Conservation (phyloP, 2,797 vertebrate species). For the Rhabdomys pumilio region DNA sequence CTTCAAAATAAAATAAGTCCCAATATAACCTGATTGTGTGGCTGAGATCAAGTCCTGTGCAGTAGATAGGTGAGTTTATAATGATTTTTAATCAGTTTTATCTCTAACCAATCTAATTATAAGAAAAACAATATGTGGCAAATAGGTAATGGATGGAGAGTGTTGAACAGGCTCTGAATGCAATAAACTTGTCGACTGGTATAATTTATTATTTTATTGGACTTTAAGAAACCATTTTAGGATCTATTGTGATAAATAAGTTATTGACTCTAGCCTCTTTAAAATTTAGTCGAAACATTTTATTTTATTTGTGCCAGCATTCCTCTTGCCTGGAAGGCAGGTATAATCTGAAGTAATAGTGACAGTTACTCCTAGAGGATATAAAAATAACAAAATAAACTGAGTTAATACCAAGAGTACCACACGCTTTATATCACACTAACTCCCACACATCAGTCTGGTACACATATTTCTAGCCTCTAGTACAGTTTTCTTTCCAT, state of each 20-base stretch:
- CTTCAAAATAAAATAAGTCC: constrained; percentile 42
- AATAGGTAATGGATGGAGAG: background rate
- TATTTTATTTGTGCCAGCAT: background rate
- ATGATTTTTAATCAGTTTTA: constrained; percentile 18
- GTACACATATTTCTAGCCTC: background rate
- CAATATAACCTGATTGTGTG: background rate
- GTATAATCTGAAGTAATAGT: constrained; percentile 46
- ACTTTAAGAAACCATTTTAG: constrained; percentile 45
- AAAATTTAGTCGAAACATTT: constrained; percentile 23
- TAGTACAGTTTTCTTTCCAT: background rate
- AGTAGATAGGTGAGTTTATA: background rate
- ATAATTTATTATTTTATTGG: constrained; percentile 48
- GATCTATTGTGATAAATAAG: constrained; percentile 55
- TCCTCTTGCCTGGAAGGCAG: background rate
- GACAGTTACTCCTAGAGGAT: background rate
- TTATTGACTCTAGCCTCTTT: background rate
- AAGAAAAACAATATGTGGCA: background rate
- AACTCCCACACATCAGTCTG: background rate
- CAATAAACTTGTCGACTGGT: constrained; percentile 2
- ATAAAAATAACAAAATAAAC: constrained; percentile 35
- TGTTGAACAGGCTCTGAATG: background rate
- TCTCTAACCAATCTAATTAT: background rate
- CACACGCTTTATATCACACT: background rate
- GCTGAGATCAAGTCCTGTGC: background rate
- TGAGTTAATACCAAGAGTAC: background rate